Base-by-base conservation (phyloP, 2,888 invertebrate species). In the Amiota minor region DNA sequence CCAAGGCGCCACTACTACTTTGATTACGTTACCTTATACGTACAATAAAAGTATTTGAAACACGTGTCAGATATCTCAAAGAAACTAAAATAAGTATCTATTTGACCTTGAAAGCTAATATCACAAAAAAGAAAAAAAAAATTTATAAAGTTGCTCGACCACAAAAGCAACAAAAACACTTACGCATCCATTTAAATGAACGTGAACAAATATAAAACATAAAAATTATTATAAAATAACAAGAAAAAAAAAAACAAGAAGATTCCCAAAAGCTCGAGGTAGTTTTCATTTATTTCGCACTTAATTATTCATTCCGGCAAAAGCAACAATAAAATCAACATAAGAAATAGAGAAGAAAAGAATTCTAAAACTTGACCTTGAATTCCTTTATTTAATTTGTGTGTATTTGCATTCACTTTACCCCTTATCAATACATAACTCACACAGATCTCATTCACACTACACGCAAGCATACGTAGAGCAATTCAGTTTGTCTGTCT, bases 281-380 rank as follows among this genome's bases (percentile, higher is more conserved):
- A 75, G 77, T 78, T 77, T 82, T 79, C 75, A 84, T 85, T 83
- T 81, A 80, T 81, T 85, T 85, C 83, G 79, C 85, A 82, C 82
- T 85, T 82, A 85, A 85, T 83, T 82, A 82, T 85, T 83, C 79
- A 77, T 18, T 64, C 50, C 74, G 9, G 56, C 56, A 56, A 18
- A 56, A 56, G 56, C n/a, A n/a, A 56, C n/a, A 18, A 18, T 56
- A 56, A 56, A 18, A 73, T 73, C 72, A 46, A 35, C 35, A 35
- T 35, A 56, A 56, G 18, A 56, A 56, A 56, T 16, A 18, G 18
- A 56, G 18, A n/a, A 56, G 10, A 56, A 56, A 10, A 56, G 18
- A 56, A 18, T 18, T 10, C 56, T 56, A 8, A 56, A 56, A 16
- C 18, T 2, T 56, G 56, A 56, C 56, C 56, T 56, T 56, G 56